Evolutionary conservation across 2,113 vertebrate genomes (phyloP), one percentile per base, ranked within the genome.

Genomic region (Oenanthe oenanthe): DNA sequence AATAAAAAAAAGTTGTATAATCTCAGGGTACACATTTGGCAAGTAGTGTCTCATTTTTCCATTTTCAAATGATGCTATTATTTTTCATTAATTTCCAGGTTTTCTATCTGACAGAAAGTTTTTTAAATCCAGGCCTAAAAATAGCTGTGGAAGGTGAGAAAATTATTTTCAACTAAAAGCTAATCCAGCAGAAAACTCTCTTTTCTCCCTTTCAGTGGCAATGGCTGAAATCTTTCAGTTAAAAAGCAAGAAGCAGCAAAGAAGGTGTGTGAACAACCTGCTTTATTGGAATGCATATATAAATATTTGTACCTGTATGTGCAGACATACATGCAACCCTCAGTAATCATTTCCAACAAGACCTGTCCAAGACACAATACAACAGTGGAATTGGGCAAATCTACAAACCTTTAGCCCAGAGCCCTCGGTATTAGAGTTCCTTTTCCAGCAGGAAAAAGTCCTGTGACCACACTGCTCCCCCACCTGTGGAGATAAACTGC

Each of bases 11-110:
- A 18, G 12, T 32, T 79, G 22, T 43, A 50, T 67, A 65, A 63
- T 77, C 68, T 95, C 9, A n/a, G 61, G 19, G 36, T 88, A 84
- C 58, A 79, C 28, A 72, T 56, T 83, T 78, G 32, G 12, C 17
- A 54, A 57, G 93, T 36, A 98, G 4, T 40, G 32, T 61, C 53
- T 71, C 7, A 98, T 98, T 98, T 99, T 98, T 94, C 97, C 22
- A 9, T 89, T 89, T 96, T 88, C 36, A 88, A 83, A 85, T 43
- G 96, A 97, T 40, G 98, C 95, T 50, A 98, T 97, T 74, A 97
- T 96, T 82, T 94, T 85, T 61, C 34, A 70, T 73, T 76, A 48
- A 58, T 90, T 93, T 89, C 24, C 57, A 87, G 34, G 63, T 56
- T 94, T 95, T 79, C 40, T n/a, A 26, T 65, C 74, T 85, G 56